Conservation (phyloP, 1,140 invertebrate genomes). For the Heliothis virescens region DNA sequence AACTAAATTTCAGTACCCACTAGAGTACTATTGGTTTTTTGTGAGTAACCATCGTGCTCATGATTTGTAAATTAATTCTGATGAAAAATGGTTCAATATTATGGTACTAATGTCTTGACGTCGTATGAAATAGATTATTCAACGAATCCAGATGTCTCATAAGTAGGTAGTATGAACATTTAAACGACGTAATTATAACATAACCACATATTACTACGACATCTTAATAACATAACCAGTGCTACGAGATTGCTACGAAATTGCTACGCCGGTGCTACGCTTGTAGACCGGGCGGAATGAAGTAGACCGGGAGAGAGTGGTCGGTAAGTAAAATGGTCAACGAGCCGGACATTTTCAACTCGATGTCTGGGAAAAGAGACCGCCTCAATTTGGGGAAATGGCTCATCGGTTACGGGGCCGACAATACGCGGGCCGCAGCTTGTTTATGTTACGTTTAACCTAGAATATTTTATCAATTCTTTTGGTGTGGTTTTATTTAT, state of each 20-base stretch:
- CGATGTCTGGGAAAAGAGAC: conserved; percentile 65
- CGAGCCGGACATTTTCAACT: conserved; percentile 46
- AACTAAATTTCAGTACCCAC: too few species aligned
- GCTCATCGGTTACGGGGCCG: conserved; percentile 65
- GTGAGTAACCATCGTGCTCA: background rate
- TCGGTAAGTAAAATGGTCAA: conserved; percentile 58
- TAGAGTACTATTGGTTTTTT: too few species aligned
- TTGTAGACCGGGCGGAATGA: conserved; percentile 23
- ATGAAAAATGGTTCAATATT: conserved; percentile 1
- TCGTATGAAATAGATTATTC: background rate
- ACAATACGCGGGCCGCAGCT: conserved; percentile 18
- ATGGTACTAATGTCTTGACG: background rate
- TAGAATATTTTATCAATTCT: background rate
- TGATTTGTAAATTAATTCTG: background rate
- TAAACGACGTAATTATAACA: too few species aligned
- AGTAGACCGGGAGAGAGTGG: conserved; percentile 45
- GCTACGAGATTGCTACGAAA: conserved; percentile 51
- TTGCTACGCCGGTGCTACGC: conserved; percentile 43
- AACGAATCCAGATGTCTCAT: background rate
- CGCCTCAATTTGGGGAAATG: conserved; percentile 68
- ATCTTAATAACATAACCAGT: background rate
- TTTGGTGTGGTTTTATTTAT: background rate
- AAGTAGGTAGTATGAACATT: background rate
- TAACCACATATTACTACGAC: background rate
- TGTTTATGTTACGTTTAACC: conserved; percentile 11